Percentiles rank a stretch among this genome's conserved stretches.
These are phyloP conservation scores for Pitta sordida DNA, from an alignment of 2,113 vertebrate species.

Conservation along the genomic window DNA sequence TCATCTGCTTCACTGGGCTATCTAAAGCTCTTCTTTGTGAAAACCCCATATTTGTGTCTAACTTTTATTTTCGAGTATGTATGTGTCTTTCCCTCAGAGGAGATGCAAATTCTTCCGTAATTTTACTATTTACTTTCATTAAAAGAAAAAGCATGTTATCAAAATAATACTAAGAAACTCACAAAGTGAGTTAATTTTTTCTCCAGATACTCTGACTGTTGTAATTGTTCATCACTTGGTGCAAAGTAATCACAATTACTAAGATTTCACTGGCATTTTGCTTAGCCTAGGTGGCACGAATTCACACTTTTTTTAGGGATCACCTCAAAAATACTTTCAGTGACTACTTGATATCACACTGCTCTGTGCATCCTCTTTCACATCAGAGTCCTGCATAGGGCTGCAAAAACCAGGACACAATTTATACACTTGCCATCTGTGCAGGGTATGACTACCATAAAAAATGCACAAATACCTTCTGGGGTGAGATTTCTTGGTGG, in stretches of 20 bases:
- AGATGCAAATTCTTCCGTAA: background rate
- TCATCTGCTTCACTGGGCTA: background rate
- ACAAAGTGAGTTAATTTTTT: background rate
- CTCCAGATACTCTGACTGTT: background rate
- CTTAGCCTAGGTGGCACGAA: background rate
- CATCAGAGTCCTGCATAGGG: background rate
- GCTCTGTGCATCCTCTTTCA: background rate
- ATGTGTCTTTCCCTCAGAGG: background rate
- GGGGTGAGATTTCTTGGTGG: background rate
- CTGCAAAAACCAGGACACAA: background rate
- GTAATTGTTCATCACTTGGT: background rate
- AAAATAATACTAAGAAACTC: background rate
- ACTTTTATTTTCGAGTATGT: background rate
- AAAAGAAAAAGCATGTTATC: background rate
- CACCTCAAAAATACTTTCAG: background rate
- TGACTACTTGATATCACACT: background rate
- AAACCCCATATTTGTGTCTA: background rate
- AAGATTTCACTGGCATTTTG: background rate
- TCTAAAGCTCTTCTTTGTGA: background rate
- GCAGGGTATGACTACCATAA: background rate
- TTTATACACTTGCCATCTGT: background rate
- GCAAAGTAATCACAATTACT: background rate
- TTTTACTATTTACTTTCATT: background rate
- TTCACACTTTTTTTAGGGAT: background rate
- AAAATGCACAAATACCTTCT: constrained; percentile 18